phyloP scores from a whole-genome alignment of 2,797 vertebrate species.

The Tympanoctomys barrerae region DNA sequence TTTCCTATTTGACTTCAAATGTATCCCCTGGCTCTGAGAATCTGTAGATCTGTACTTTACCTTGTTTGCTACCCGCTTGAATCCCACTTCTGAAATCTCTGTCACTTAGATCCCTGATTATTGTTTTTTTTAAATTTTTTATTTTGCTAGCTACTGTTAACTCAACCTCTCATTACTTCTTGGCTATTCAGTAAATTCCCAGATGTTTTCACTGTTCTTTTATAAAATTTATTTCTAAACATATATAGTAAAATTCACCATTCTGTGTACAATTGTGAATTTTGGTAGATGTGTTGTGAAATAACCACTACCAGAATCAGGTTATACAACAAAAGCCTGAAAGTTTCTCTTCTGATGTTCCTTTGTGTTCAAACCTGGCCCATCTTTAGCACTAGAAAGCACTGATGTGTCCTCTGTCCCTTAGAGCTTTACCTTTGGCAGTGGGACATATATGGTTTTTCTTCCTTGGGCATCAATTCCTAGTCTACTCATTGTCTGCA shows the following conservation, averaged over 20 bases:
- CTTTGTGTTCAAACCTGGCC: not conserved
- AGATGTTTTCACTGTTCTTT: not conserved
- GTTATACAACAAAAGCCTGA: not conserved
- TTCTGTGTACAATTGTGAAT: not conserved
- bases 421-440: not conserved
- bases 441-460: no score
- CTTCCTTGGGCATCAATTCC: not conserved
- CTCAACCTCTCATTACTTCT: not conserved
- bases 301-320: not conserved
- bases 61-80: not conserved
- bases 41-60: not conserved
- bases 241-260: not conserved
- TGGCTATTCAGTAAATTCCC: not conserved
- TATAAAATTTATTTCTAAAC: conserved; percentile 1
- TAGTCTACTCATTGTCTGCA: not conserved
- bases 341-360: not conserved
- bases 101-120: not conserved
- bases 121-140: not conserved
- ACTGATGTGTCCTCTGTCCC: not conserved
- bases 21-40: not conserved
- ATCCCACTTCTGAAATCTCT: not conserved
- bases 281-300: not conserved
- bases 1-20: not conserved
- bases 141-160: not conserved
- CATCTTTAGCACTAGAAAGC: not conserved